Evolutionary conservation across 2,113 vertebrate genomes (phyloP).

Genomic region (Pomatorhinus ruficollis): DNA sequence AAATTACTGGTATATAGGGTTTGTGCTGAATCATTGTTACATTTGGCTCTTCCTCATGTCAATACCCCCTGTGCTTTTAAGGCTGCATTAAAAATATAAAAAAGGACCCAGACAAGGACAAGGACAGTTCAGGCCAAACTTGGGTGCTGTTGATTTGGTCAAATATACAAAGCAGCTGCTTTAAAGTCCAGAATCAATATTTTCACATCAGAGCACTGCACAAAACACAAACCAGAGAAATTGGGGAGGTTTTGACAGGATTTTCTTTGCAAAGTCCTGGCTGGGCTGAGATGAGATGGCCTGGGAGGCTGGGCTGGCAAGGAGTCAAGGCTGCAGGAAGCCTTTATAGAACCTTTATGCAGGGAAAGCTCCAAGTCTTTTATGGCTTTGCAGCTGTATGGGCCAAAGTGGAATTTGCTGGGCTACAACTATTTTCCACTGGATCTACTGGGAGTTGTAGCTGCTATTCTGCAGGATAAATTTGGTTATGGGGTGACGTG

Average conservation of each 20-base stretch:
- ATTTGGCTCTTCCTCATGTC: conserved; percentile 5
- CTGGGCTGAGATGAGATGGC: neutral
- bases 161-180: neutral
- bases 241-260: neutral
- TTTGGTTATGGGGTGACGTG: neutral
- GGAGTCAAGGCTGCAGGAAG: conserved; percentile 8
- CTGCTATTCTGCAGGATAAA: neutral
- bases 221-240: conserved; percentile 27
- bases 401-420: neutral
- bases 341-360: neutral
- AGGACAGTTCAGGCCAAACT: neutral
- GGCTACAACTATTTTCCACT: conserved; percentile 18
- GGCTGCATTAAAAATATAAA: conserved; percentile 7
- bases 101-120: neutral
- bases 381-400: neutral
- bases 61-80: neutral
- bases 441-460: neutral
- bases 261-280: neutral
- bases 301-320: neutral
- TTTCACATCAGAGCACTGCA: neutral
- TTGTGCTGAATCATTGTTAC: conserved; percentile 42
- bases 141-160: neutral
- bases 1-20: neutral
- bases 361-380: neutral
- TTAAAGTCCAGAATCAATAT: conserved; percentile 41